Evolutionary conservation across 2,888 invertebrate genomes (phyloP).

Genomic region (Tenthredo distinguenda): DNA sequence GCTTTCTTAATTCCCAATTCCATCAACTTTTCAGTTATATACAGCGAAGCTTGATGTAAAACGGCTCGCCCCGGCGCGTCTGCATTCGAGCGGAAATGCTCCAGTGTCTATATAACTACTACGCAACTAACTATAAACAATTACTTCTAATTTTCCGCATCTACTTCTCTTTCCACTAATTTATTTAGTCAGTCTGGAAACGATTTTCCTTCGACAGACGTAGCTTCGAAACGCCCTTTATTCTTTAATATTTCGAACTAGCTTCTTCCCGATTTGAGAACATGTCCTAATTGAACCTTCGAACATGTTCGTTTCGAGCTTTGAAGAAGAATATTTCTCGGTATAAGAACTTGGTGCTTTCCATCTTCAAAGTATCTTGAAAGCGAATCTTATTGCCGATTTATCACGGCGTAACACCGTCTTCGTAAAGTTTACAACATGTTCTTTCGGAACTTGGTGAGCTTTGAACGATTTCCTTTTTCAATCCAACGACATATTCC

Average conservation of each 20-base stretch:
- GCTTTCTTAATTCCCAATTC: constrained; percentile 44
- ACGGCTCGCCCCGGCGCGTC: constrained; percentile 6
- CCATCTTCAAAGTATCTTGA: background rate
- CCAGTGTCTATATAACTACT: background rate
- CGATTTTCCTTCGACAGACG: background rate
- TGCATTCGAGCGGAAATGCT: constrained; percentile 29
- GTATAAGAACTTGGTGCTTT: background rate
- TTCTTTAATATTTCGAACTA: background rate
- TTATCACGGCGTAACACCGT: background rate
- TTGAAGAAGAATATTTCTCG: background rate
- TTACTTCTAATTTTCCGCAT: background rate
- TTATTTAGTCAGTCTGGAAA: background rate
- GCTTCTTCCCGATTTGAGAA: background rate
- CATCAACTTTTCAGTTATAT: constrained; percentile 7
- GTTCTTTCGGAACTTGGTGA: too few species aligned
- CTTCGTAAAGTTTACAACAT: background rate
- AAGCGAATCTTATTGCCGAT: background rate
- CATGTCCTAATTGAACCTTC: background rate
- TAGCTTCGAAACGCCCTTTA: background rate
- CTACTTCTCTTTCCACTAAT: background rate
- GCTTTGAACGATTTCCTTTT: too few species aligned
- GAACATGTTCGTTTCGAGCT: background rate
- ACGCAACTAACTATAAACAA: constrained; percentile 1
- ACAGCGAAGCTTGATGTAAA: background rate
- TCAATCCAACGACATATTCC: too few species aligned